Percentiles rank a stretch among this genome's conserved stretches.
phyloP scores from a whole-genome alignment of 2,888 invertebrate species.

The Nysson spinosus region DNA sequence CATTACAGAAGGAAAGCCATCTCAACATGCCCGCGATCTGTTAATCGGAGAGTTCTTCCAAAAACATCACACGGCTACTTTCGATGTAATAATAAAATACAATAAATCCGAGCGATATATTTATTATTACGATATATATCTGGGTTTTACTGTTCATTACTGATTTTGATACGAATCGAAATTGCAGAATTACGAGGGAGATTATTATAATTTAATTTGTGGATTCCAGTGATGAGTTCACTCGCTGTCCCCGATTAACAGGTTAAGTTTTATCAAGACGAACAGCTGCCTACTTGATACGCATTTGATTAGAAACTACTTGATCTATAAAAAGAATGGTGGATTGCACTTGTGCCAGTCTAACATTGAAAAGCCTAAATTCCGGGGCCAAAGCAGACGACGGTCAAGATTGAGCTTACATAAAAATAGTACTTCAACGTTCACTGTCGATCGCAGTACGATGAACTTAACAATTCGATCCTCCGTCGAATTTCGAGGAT shows the following conservation, averaged over 20 bases:
- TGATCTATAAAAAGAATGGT: slow-evolving; percentile 5
- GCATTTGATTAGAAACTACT: slow-evolving; percentile 21
- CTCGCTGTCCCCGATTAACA: neutral
- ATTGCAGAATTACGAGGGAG: neutral
- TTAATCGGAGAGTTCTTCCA: too few relatives aligned
- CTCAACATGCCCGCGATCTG: too few relatives aligned
- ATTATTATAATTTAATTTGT: neutral
- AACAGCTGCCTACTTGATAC: neutral
- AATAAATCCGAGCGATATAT: too few relatives aligned
- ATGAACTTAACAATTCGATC: slow-evolving; percentile 45
- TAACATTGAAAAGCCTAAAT: slow-evolving; percentile 23
- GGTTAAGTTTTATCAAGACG: neutral
- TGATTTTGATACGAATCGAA: too few relatives aligned
- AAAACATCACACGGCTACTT: too few relatives aligned
- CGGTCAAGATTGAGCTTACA: slow-evolving; percentile 47
- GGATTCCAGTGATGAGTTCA: neutral
- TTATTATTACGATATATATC: too few relatives aligned
- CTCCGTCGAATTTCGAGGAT: too few relatives aligned
- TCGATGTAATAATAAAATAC: too few relatives aligned
- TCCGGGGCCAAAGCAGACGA: slow-evolving; percentile 20
- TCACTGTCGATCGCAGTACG: slow-evolving; percentile 28
- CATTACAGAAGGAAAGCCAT: too few relatives aligned
- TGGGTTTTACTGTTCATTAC: too few relatives aligned
- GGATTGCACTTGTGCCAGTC: slow-evolving; percentile 1
- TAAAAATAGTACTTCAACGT: slow-evolving; percentile 44